Conservation (phyloP, 2,113 vertebrate species). For the Grallaria varia region DNA sequence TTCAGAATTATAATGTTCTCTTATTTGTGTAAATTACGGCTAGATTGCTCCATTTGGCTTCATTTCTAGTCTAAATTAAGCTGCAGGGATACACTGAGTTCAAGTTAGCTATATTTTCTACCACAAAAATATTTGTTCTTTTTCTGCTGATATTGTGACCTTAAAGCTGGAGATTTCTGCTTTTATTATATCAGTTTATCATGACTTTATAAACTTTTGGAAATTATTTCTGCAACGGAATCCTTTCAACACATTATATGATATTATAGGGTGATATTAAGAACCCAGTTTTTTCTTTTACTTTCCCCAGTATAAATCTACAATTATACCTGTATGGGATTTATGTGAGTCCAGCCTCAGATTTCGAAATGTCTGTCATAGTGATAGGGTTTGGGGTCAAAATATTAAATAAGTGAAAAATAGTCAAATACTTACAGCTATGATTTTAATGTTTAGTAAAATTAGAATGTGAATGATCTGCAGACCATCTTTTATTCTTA, state of each 20-base stretch:
- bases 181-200: neutral
- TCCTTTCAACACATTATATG: neutral
- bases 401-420: neutral
- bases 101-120: neutral
- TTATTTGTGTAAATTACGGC: neutral
- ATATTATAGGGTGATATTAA: neutral
- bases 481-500: neutral
- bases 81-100: neutral
- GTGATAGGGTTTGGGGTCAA: neutral
- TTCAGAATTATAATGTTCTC: neutral
- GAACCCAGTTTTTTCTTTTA: neutral
- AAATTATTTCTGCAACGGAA: neutral
- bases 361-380: neutral
- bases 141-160: neutral
- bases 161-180: neutral
- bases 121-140: neutral
- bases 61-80: neutral
- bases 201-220: neutral
- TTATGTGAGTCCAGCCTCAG: neutral
- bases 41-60: neutral
- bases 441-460: neutral
- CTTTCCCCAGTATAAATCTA: neutral
- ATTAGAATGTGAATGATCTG: neutral
- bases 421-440: neutral
- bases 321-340: neutral